Evolutionary conservation across 2,797 vertebrate species (phyloP), one percentile per base, ranked within the genome.

Genomic region (Chaunax sp.): DNA sequence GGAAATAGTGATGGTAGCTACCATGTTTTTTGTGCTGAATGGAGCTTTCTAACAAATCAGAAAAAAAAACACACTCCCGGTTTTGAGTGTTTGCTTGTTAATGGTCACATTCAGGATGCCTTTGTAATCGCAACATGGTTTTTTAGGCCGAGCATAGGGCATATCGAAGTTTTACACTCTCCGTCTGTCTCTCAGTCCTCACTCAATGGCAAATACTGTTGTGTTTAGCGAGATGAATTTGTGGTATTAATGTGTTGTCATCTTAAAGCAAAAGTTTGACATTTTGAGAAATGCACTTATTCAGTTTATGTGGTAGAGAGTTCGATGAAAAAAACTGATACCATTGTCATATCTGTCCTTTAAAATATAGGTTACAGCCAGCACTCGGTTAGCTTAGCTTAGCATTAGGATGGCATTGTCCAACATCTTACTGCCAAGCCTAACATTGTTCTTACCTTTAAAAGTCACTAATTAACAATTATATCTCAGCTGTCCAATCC

Each of bases 121-220:
- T 88, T 86, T 82, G 70, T 79, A 62, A 88, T 83, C 79, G 82
- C 75, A 88, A 89, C 75, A 80, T 6, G 76, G 92, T 92, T 90
- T 91, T 92, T 92, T 92, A 90, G 78, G 82, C 65, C 72, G 58
- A 84, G 84, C 6, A 92, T 91, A 90, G 89, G 92, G 84, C 64
- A 70, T 73, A 73, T 79, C 80, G 72, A 89, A 87, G 74, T 81
- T 89, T 90, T 86, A 85, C 60, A 78, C n/a, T 78, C 50, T 78
- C 54, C 44, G 67, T 62, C 41, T 65, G 53, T 66, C 81, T 73
- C 75, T 64, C 15, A 43, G 58, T 78, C 71, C 75, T 87, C 58
- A 72, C 69, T 59, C 78, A 77, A 61, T 77, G 80, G 82, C 77
- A 69, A 68, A 73, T 69, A 85, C 83, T 91, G 90, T 87, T 89